A percentile compares a stretch with the other conserved stretches of the same genome.
Evolutionary conservation across 2,888 invertebrate species (phyloP).

Genomic region (Machimus rusticus): DNA sequence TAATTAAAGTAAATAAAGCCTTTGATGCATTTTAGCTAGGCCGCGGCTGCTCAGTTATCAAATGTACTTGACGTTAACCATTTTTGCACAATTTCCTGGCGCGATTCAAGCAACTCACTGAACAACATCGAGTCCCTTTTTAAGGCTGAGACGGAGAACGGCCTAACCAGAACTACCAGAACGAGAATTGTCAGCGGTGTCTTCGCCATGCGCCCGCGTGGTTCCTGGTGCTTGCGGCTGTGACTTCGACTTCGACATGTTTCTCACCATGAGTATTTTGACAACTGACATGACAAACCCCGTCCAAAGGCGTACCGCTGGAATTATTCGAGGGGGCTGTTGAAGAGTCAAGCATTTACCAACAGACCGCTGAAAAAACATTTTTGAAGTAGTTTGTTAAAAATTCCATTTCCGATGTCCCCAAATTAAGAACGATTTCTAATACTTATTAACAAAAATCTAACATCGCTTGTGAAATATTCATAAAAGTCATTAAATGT

Average conservation of each 20-base stretch:
- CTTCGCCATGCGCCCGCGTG: conserved; percentile 10
- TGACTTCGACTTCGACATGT: neutral
- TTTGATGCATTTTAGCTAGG: conserved; percentile 15
- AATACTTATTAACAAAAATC: too few relatives aligned
- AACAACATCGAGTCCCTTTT: conserved; percentile 5
- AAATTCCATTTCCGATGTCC: too few relatives aligned
- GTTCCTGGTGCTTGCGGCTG: neutral
- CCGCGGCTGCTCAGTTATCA: conserved; percentile 13
- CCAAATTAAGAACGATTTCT: too few relatives aligned
- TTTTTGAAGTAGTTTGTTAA: too few relatives aligned
- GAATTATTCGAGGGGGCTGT: too few relatives aligned
- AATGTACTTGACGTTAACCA: conserved; percentile 20
- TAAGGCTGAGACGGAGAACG: conserved; percentile 5
- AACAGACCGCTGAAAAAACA: too few relatives aligned
- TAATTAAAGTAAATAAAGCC: neutral
- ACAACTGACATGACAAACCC: neutral
- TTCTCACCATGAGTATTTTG: neutral
- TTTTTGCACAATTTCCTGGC: conserved; percentile 27
- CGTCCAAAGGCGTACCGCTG: neutral
- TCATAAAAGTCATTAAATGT: too few relatives aligned
- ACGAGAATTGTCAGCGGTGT: conserved; percentile 2
- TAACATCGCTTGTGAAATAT: too few relatives aligned
- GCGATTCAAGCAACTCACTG: neutral
- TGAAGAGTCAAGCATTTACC: too few relatives aligned
- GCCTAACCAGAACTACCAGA: neutral